These are phyloP conservation scores for Drosophila trichaetosa DNA, from an alignment of 2,888 invertebrate genomes.

Conservation along the genomic window DNA sequence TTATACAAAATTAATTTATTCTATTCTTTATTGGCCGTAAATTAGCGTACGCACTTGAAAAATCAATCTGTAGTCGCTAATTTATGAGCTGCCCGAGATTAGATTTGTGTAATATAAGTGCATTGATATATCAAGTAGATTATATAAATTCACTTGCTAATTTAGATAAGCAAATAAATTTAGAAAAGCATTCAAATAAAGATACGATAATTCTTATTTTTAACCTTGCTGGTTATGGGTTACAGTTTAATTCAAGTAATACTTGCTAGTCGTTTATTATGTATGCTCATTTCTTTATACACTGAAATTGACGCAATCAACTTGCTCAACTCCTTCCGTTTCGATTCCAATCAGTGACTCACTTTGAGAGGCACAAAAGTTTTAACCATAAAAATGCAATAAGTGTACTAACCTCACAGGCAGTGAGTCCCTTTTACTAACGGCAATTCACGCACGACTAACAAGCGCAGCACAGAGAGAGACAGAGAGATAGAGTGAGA, in stretches of 20 bases:
- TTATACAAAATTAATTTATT: not conserved
- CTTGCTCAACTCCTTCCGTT: slow-evolving; percentile 32
- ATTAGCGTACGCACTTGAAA: too few relatives aligned
- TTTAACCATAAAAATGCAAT: slow-evolving; percentile 74
- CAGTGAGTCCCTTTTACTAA: slow-evolving; percentile 60
- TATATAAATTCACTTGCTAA: not conserved
- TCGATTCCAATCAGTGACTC: slow-evolving; percentile 45
- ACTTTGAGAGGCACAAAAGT: slow-evolving; percentile 48
- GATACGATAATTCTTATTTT: not conserved
- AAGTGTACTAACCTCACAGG: slow-evolving; percentile 62
- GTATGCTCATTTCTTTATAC: not conserved
- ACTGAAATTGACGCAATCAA: slow-evolving; percentile 34
- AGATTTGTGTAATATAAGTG: slow-evolving; percentile 39
- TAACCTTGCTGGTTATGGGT: not conserved
- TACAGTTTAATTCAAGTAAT: not conserved
- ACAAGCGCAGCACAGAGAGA: slow-evolving; percentile 54
- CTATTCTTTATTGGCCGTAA: not conserved
- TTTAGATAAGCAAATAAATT: slow-evolving; percentile 8
- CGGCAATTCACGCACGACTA: slow-evolving; percentile 78
- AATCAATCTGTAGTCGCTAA: slow-evolving; percentile 2
- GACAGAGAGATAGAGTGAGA: slow-evolving; percentile 4
- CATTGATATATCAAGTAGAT: slow-evolving; percentile 17
- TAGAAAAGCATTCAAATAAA: not conserved
- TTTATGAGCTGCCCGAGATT: slow-evolving; percentile 37
- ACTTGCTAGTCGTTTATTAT: not conserved